Base-by-base conservation (phyloP, 2,888 invertebrate species). In the Drosophila ustulata region DNA sequence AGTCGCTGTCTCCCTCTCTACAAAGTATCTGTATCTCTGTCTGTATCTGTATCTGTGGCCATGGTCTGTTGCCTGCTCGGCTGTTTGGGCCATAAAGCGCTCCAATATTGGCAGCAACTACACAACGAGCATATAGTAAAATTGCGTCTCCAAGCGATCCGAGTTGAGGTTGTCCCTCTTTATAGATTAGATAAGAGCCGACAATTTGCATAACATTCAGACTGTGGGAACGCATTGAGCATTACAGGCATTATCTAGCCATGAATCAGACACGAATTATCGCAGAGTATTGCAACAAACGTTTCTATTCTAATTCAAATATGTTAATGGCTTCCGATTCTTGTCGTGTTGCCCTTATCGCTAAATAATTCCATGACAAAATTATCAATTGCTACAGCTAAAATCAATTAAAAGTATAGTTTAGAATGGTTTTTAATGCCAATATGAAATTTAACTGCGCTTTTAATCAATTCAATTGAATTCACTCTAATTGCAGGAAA, bases 131-230 rank as follows among this genome's bases (percentile, higher is more conserved):
- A 50, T 41, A 45, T 3, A 37, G 18, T 46, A 7, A 28, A n/a
- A 13, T 39, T 41, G 11, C 23, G 46, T 9, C 46, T 47, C 18
- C 53, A 18, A 18, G 18, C 18, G 45, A 52, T 62, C 46, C 34
- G 52, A 56, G 52, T 18, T 18, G 23, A 28, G 52, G 32, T 47
- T 57, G 45, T 69, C 41, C 49, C 57, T 47, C 55, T 64, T 64
- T 71, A 50, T 49, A 69, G 82, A 74, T 83, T 64, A 76, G 79
- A 69, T 81, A 55, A 69, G 59, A 64, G 63, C 49, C 52, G 25
- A 49, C 71, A 71, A 84, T 82, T 87, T 84, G 80, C 79, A 84
- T 82, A 75, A 52, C 37, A 39, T 49, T n/a, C n/a, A 11, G 37
- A 75, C 69, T 73, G 78, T 78, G 78, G 69, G 78, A 75, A 77